Evolutionary conservation across 2,888 invertebrate species (phyloP).

Genomic region (Alitta virens): DNA sequence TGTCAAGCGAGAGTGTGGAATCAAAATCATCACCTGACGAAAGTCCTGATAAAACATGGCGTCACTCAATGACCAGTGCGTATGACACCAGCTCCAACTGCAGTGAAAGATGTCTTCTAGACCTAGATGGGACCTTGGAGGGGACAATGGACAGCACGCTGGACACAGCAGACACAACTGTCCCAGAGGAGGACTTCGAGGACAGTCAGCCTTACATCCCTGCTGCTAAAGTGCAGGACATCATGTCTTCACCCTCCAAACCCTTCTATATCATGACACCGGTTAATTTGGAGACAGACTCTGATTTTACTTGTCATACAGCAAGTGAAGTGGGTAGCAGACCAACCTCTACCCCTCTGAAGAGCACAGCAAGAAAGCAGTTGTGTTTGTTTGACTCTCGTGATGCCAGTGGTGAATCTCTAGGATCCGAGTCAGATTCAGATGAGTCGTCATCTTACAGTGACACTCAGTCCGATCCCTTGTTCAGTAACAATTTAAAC

Average conservation of each 20-base stretch:
- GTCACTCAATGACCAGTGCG: conserved; percentile 31
- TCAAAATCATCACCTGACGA: conserved; percentile 4
- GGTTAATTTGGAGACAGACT: conserved; percentile 22
- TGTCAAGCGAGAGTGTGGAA: neutral
- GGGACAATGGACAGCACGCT: conserved; percentile 1
- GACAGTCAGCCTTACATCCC: neutral
- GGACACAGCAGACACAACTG: neutral
- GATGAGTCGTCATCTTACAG: no score
- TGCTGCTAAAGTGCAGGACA: neutral
- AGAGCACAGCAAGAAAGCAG: no score
- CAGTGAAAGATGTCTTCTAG: conserved; percentile 17
- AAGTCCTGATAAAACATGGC: conserved; percentile 18
- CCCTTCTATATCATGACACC: conserved; percentile 22
- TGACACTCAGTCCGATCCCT: no score
- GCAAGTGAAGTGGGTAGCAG: no score
- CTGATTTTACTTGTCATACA: conserved; percentile 5
- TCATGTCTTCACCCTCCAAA: conserved; percentile 9
- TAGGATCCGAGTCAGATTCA: no score
- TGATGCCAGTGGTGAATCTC: no score
- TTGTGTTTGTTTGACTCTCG: no score
- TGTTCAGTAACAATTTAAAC: no score
- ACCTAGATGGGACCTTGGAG: conserved; percentile 9
- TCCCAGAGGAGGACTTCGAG: conserved; percentile 4
- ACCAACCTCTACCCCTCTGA: no score
- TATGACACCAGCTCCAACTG: conserved; percentile 28